Percentiles rank a stretch among this genome's conserved stretches.
Conservation (phyloP, 2,888 invertebrate genomes). For the Phengaris alcon region DNA sequence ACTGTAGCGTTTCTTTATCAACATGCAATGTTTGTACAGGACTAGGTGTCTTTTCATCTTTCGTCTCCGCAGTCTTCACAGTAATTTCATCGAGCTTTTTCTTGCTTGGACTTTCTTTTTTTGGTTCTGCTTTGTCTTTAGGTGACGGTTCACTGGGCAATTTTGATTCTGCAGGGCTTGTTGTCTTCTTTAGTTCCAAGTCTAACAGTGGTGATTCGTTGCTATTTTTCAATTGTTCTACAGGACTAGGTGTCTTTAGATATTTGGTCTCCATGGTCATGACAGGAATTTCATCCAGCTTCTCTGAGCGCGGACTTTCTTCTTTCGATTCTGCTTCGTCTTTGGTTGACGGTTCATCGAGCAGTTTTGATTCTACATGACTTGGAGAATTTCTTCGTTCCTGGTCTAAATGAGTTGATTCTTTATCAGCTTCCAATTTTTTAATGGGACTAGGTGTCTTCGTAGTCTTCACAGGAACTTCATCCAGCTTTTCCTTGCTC, state of each 20-base stretch:
- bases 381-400: conserved; percentile 30
- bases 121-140: too few species aligned
- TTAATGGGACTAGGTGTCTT: conserved; percentile 27
- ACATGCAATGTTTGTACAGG: too few species aligned
- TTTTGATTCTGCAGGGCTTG: not conserved
- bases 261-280: not conserved
- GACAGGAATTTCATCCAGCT: not conserved
- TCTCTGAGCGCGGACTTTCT: not conserved
- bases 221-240: not conserved
- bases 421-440: too few species aligned
- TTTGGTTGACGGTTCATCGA: too few species aligned
- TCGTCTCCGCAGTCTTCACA: too few species aligned
- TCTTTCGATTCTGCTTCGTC: too few species aligned
- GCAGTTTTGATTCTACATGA: too few species aligned
- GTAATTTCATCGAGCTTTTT: too few species aligned
- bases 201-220: not conserved
- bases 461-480: too few species aligned
- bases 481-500: not conserved
- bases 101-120: too few species aligned
- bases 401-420: conserved; percentile 17
- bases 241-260: not conserved
- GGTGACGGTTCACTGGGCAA: too few species aligned
- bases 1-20: not conserved
- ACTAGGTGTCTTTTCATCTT: conserved; percentile 32
- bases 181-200: conserved; percentile 22